Evolutionary conservation across 2,888 invertebrate genomes (phyloP), one percentile per base, ranked within the genome.

Genomic region (Morpho achilles): DNA sequence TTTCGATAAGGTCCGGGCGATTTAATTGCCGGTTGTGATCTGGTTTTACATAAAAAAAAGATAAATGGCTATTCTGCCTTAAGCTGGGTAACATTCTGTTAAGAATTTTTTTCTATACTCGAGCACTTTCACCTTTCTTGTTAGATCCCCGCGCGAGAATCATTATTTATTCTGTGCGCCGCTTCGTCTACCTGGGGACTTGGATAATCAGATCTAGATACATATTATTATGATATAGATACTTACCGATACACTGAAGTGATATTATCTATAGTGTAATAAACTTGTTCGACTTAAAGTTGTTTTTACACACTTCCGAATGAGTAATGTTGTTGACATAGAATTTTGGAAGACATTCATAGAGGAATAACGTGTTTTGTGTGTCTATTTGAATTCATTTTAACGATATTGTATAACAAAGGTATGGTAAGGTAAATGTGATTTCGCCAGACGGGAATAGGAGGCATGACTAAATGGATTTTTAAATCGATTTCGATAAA

Each of bases 11-110:
- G 87, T 87, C 81, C 87, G 87, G 85, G 79, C 86, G 84, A 87
- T 90, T 90, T 90, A 90, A 90, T 90, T 90, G 88, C 86, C 76
- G 90, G 90, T 79, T 90, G 84, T 88, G 88, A 88, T 88, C 87
- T 88, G 85, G 83, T 88, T 89, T 88, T 84, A 87, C 83, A 87
- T 88, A 87, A 89, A 90, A 32, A 89, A 88, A 88, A 88, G 90
- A 90, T 86, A 85, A 85, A 89, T 85, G 86, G 87, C 77, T 76
- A 72, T 71, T 77, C 72, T 76, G 87, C 87, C 86, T 84, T 73
- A 77, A 86, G 89, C 82, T 77, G 75, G 82, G 84, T 80, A 84
- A 76, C 77, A 77, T 83, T 84, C 77, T 82, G 74, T 80, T 75
- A 75, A 74, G 68, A 77, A 74, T 82, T 87, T 82, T 87, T 54